Base-by-base conservation (phyloP, 1,140 invertebrate species). In the Andricus grossulariae region DNA sequence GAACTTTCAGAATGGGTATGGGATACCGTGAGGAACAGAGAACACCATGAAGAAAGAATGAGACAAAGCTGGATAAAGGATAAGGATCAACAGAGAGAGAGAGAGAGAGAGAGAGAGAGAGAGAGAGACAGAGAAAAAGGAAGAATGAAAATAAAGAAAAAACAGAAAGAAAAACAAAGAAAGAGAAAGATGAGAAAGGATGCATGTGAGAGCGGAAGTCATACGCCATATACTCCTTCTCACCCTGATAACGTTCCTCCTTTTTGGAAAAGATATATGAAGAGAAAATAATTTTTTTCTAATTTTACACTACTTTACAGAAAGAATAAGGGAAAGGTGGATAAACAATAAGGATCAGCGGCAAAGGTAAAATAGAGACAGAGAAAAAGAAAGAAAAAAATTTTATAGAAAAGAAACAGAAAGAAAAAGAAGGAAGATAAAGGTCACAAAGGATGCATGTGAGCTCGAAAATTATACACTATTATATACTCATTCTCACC, bases 1-100 rank as follows among this genome's bases (percentile, higher is more conserved):
- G 77, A 85, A 76, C 80, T 83, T 81, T 80, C 71, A 21, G 18
- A 84, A 80, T 80, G 60, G 32, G 21, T 83, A 80, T 80, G 71
- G 51, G 72, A 78, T 79, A 73, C 70, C 74, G 51, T 51, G 70
- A 74, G 57, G 66, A 55, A 71, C 74, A 54, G 55, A 77, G 52
- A 78, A 73, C 74, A 73, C 75, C 71, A 57, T 10, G 19, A 66
- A 75, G 60, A 66, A 49, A 50, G 32, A 15, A 25, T n/a, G 15
- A 74, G 82, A 80, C 72, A 57, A 71, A 80, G 77, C 78, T 75
- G 77, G 79, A 76, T 83, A 73, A 73, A 70, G 75, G 55, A 32
- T 13, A 73, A 74, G 76, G 39, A 78, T 76, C 54, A 71, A 25
- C 39, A 6, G 21, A 80, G 51, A 21, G 57, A 52, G 6, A 45